Percentiles rank a stretch among this genome's conserved stretches.
phyloP scores from a whole-genome alignment of 2,888 invertebrate species.

The Pardosa pseudoannulata region DNA sequence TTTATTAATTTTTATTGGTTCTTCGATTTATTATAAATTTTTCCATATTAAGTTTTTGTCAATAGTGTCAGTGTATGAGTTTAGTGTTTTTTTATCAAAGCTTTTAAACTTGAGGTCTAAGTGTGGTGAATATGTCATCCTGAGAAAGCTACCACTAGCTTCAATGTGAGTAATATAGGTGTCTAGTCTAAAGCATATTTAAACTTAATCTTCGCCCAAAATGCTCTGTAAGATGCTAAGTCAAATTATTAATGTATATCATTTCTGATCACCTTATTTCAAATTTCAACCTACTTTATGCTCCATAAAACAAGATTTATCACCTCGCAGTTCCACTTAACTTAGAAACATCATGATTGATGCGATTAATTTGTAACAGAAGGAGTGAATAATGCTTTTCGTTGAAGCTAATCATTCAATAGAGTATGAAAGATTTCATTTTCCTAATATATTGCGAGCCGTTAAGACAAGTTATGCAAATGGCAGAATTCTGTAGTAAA shows the following conservation, averaged over 20 bases:
- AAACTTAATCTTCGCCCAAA: too few species aligned
- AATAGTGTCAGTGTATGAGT: too few species aligned
- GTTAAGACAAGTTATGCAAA: neutral
- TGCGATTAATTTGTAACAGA: neutral
- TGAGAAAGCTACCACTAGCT: too few species aligned
- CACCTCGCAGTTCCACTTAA: neutral
- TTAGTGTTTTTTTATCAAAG: too few species aligned
- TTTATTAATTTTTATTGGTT: too few species aligned
- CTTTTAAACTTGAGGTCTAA: too few species aligned
- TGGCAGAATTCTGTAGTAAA: neutral
- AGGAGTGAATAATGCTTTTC: constrained; percentile 3
- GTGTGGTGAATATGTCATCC: too few species aligned
- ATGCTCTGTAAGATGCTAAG: neutral
- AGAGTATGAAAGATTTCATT: neutral
- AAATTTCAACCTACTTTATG: neutral
- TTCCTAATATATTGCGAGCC: neutral
- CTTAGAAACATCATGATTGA: constrained; percentile 6
- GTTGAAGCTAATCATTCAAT: neutral
- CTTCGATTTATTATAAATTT: too few species aligned
- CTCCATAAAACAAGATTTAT: neutral
- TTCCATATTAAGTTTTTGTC: too few species aligned
- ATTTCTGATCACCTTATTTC: neutral
- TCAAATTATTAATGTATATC: neutral
- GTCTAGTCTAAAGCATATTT: too few species aligned
- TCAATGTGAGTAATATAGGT: too few species aligned